A percentile compares a stretch with the other conserved stretches of the same genome.
Conservation (phyloP, 2,888 invertebrate species). For the Gastracanthus pulcherrimus region DNA sequence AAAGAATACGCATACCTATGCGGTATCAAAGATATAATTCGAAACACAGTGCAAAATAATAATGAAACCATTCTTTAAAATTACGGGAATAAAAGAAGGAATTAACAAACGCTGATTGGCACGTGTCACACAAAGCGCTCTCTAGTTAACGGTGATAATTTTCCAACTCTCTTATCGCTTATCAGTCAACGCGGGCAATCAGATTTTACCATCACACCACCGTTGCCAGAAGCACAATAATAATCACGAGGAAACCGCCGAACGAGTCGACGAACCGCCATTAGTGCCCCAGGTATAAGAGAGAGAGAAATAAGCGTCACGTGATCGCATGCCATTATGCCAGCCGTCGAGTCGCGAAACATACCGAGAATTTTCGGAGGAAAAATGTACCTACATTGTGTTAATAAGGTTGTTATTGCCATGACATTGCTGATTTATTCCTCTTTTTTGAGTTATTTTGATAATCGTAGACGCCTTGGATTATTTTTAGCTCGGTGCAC, state of each 20-base stretch:
- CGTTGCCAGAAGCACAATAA: background rate
- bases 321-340: constrained; percentile 9
- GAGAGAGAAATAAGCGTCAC: constrained; percentile 11
- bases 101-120: too few species aligned
- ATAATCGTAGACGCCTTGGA: constrained; percentile 1
- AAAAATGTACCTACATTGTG: too few species aligned
- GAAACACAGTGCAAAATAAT: too few species aligned
- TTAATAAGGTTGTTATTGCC: background rate
- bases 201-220: constrained; percentile 20
- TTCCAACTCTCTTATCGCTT: constrained; percentile 14
- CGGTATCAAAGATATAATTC: too few species aligned
- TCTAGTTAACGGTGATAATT: constrained; percentile 7
- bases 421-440: background rate
- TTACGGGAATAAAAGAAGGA: too few species aligned
- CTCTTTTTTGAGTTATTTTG: constrained; percentile 9
- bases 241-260: constrained; percentile 10
- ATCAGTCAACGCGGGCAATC: constrained; percentile 14
- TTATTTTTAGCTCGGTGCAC: background rate
- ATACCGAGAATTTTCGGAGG: background rate
- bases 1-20: too few species aligned
- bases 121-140: background rate
- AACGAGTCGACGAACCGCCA: background rate
- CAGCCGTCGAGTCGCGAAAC: background rate
- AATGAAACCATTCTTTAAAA: too few species aligned
- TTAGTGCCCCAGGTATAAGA: background rate